Evolutionary conservation across 2,888 invertebrate genomes (phyloP), one percentile per base, ranked within the genome.

Genomic region (Lysandra coridon): DNA sequence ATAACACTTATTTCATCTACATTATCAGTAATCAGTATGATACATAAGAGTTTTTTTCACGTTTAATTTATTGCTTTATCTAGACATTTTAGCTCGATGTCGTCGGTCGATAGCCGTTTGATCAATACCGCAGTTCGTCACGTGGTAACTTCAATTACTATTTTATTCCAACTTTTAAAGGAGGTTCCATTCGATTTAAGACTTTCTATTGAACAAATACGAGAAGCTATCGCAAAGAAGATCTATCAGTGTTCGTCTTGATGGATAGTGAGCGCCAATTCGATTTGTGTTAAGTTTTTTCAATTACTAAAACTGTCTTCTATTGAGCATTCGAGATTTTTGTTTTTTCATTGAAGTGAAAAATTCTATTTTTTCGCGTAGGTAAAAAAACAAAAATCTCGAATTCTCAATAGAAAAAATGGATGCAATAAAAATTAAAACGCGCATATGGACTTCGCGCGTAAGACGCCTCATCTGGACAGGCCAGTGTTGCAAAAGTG

Each of bases 41-140:
- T 37, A 37, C 37, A 7, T 40, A 40, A 40, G 6, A 40, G 40
- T 40, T 40, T 40, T 40, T 40, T 40, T 53, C 0, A 53, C 10
- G 2, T 53, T 53, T 60, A 4, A n/a, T 60, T 60, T n/a, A 60
- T n/a, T 60, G 17, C 30, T 30, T 62, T 73, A 37, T 73, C 74
- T 74, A 74, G 7, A n/a, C 1, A n/a, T 44, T 23, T 10, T 2
- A 74, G 7, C 4, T 57, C 53, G 7, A 76, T 57, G 76, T 12
- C 69, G 4, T 53, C 82, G 83, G 81, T 83, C 83, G 83, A 83
- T 83, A 80, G 40, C 77, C 76, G 82, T 82, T 82, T 81, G 82
- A 83, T 83, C 83, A 82, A 83, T 83, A 83, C 81, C 53, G 76
- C 76, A 53, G 78, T 78, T 73, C 78, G 44, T 78, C 79, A 80